These are phyloP conservation scores for Drosophila vallismaia DNA, from an alignment of 2,888 invertebrate species.

Conservation along the genomic window DNA sequence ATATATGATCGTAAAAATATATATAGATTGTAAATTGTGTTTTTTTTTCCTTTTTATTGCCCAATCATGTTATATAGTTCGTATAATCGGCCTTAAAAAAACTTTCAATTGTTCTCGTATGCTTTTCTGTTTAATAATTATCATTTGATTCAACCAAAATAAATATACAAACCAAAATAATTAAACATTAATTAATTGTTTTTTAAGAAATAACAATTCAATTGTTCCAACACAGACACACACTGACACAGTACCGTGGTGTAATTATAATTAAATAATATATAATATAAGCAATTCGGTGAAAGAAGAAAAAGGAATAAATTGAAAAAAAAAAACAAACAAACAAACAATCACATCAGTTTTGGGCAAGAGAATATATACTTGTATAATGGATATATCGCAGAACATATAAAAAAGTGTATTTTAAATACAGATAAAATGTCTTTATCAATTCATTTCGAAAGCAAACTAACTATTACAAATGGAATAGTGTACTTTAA, in stretches of 20 bases:
- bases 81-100: slow-evolving; percentile 35
- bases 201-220: slow-evolving; percentile 56
- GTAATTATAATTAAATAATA: slow-evolving; percentile 27
- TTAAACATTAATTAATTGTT: slow-evolving; percentile 35
- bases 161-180: slow-evolving; percentile 36
- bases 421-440: slow-evolving; percentile 64
- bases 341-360: too few relatives aligned
- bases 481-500: slow-evolving; percentile 61
- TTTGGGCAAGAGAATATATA: slow-evolving; percentile 13
- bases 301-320: too few relatives aligned
- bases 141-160: slow-evolving; percentile 38
- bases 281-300: too few relatives aligned
- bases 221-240: slow-evolving; percentile 61
- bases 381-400: slow-evolving; percentile 28
- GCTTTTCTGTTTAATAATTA: neutral
- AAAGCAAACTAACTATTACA: slow-evolving; percentile 75
- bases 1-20: slow-evolving; percentile 11
- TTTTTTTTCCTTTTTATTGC: slow-evolving; percentile 13
- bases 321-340: too few relatives aligned
- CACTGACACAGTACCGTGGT: too few relatives aligned
- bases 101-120: too few relatives aligned
- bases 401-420: slow-evolving; percentile 62
- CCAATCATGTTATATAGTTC: slow-evolving; percentile 25
- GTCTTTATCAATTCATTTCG: slow-evolving; percentile 60
- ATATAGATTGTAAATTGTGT: slow-evolving; percentile 37